Conservation (phyloP, 2,113 vertebrate species). For the Amphiprion ocellaris region DNA sequence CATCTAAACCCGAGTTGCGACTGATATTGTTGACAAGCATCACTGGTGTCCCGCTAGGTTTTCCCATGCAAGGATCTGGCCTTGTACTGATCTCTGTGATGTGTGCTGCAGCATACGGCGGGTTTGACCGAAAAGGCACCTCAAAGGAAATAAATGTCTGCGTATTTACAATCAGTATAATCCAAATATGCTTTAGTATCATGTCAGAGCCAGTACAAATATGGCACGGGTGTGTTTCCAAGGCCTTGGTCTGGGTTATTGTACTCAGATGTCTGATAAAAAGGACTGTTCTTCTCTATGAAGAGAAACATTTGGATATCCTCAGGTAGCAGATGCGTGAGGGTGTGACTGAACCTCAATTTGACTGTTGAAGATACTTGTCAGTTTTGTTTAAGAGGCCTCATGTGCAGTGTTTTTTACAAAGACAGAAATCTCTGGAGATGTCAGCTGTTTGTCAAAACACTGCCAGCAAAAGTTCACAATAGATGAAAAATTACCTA, state of each 20-base stretch:
- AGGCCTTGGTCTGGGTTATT: conserved; percentile 46
- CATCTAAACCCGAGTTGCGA: conserved; percentile 35
- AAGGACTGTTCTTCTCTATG: conserved; percentile 31
- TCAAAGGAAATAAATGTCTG: conserved; percentile 8
- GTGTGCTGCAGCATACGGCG: neutral
- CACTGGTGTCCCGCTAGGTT: conserved; percentile 28
- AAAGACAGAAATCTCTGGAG: conserved; percentile 4
- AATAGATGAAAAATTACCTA: neutral
- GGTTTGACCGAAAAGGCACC: conserved; percentile 8
- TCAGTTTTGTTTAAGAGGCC: conserved; percentile 20
- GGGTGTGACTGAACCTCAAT: conserved; percentile 40
- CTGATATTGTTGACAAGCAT: conserved; percentile 55
- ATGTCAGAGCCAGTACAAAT: conserved; percentile 49
- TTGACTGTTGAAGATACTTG: neutral
- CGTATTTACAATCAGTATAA: conserved; percentile 35
- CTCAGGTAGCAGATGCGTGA: conserved; percentile 54
- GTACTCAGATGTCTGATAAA: conserved; percentile 49
- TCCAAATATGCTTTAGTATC: conserved; percentile 40
- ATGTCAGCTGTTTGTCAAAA: conserved; percentile 15
- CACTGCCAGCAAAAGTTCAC: neutral
- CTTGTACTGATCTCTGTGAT: conserved; percentile 7
- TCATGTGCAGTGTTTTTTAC: neutral
- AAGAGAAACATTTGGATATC: conserved; percentile 68
- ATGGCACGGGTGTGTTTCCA: conserved; percentile 54
- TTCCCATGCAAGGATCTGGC: conserved; percentile 29